Conservation (phyloP, 2,888 invertebrate species). For the Lysandra bellargus region DNA sequence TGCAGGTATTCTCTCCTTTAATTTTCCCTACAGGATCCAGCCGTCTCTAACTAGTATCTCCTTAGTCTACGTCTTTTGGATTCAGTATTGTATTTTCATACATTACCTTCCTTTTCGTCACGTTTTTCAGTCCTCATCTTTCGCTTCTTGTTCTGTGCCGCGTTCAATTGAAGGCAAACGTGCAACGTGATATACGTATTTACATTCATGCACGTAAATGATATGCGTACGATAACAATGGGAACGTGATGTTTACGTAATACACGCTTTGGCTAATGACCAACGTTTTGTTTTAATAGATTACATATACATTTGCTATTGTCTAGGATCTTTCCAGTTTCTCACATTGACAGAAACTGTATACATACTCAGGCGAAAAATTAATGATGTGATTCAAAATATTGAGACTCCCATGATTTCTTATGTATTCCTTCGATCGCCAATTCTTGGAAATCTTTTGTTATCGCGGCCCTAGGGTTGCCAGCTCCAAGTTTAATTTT, state of each 20-base stretch:
- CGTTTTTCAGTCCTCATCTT: not conserved
- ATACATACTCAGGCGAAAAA: not conserved
- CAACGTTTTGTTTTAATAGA: constrained; percentile 23
- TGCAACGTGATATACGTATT: constrained; percentile 9
- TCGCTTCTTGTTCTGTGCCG: not conserved
- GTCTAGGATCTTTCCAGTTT: constrained; percentile 7
- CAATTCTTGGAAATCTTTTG: no score
- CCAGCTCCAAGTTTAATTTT: no score
- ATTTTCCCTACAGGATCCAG: no score
- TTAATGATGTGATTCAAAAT: not conserved
- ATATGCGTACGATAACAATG: constrained; percentile 23
- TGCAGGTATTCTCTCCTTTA: no score
- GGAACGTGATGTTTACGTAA: constrained; percentile 23
- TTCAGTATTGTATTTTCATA: not conserved
- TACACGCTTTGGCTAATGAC: constrained; percentile 3
- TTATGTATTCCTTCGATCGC: not conserved
- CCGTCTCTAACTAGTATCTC: not conserved
- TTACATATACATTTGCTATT: constrained; percentile 15
- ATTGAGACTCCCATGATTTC: not conserved
- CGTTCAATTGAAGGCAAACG: not conserved
- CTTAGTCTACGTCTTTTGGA: no score
- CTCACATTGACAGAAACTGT: not conserved
- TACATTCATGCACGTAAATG: constrained; percentile 23
- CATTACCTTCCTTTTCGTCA: not conserved
- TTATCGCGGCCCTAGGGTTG: no score